Evolutionary conservation across 2,797 vertebrate species (phyloP).

Genomic region (Cryptoprocta ferox): DNA sequence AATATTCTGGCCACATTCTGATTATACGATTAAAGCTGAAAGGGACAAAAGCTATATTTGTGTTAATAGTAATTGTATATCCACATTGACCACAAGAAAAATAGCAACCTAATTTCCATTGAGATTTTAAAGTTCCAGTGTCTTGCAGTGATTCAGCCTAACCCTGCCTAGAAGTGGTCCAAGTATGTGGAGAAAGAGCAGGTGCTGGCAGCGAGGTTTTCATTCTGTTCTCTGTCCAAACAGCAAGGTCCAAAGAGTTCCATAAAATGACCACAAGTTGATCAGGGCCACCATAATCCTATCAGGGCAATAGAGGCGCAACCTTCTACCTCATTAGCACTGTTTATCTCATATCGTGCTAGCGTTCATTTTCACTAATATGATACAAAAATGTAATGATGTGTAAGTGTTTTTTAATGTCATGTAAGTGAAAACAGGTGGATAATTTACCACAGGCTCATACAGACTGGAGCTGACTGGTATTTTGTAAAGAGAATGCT

Average conservation of each 20-base stretch:
- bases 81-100: conserved; percentile 12
- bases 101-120: neutral
- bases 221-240: conserved; percentile 62
- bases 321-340: conserved; percentile 81
- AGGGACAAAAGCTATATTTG: neutral
- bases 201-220: neutral
- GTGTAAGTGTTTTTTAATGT: conserved; percentile 89
- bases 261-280: conserved; percentile 58
- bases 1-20: conserved; percentile 4
- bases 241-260: conserved; percentile 73
- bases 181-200: neutral
- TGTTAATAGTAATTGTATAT: neutral
- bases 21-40: conserved; percentile 2
- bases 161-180: neutral
- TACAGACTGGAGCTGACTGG: conserved; percentile 72
- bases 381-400: conserved; percentile 86
- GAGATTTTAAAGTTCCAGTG: neutral
- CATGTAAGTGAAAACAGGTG: conserved; percentile 88
- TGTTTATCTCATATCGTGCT: conserved; percentile 82
- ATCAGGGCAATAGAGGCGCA: conserved; percentile 60
- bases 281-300: conserved; percentile 78
- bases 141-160: neutral
- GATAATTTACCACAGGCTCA: conserved; percentile 82
- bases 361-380: conserved; percentile 87
- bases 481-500: conserved; percentile 71